Evolutionary conservation across 2,888 invertebrate genomes (phyloP).

Genomic region (Ophonus ardosiacus): DNA sequence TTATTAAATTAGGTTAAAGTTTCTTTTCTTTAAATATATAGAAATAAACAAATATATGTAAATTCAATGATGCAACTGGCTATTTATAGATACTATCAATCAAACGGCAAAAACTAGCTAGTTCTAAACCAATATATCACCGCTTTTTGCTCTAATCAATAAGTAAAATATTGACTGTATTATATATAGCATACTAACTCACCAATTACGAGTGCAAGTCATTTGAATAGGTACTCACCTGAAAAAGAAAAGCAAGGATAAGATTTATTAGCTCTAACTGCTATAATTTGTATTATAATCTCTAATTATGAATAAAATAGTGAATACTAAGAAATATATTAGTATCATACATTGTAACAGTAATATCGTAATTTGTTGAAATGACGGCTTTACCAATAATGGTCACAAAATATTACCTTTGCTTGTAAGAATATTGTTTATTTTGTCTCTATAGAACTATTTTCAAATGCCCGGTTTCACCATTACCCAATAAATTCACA

Average conservation of each 20-base stretch:
- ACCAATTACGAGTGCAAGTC: constrained; percentile 9
- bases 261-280: constrained; percentile 14
- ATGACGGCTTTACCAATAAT: constrained; percentile 2
- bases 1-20: background rate
- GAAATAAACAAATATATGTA: background rate
- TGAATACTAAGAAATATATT: constrained; percentile 12
- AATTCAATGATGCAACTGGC: background rate
- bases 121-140: background rate
- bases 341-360: constrained; percentile 18
- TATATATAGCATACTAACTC: constrained; percentile 31
- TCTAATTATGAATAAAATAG: constrained; percentile 27
- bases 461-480: no score
- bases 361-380: constrained; percentile 31
- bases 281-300: constrained; percentile 6
- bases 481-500: no score
- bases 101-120: background rate
- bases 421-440: background rate
- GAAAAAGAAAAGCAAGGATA: background rate
- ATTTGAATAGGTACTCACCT: constrained; percentile 12
- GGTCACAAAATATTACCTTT: background rate
- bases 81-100: constrained; percentile 27
- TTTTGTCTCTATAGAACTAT: no score
- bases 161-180: constrained; percentile 23
- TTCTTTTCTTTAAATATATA: background rate
- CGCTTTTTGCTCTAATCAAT: constrained; percentile 14